Evolutionary conservation across 2,113 vertebrate species (phyloP).

Genomic region (Silurus meridionalis): DNA sequence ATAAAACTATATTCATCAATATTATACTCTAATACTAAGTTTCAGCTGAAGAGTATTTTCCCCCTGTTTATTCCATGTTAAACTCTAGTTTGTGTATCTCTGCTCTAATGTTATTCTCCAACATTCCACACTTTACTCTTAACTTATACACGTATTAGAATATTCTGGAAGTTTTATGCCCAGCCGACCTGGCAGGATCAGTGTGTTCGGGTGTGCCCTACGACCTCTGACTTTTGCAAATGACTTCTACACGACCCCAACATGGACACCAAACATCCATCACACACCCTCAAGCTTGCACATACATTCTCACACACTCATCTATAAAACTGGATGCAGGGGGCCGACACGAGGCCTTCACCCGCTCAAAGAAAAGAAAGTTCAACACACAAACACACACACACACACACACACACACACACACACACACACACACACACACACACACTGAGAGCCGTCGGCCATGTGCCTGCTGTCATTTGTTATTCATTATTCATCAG

Average conservation of each 20-base stretch:
- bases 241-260: constrained; percentile 68
- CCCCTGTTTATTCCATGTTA: too few species aligned
- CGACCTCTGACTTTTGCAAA: constrained; percentile 57
- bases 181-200: neutral
- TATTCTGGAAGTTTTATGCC: neutral
- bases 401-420: constrained; percentile 61
- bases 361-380: constrained; percentile 59
- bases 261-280: constrained; percentile 65
- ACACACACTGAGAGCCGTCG: constrained; percentile 54
- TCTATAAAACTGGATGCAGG: constrained; percentile 34
- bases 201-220: constrained; percentile 36
- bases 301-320: constrained; percentile 46
- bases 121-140: too few species aligned
- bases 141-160: too few species aligned
- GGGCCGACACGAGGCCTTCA: constrained; percentile 37
- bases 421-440: constrained; percentile 59
- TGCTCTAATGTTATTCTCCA: too few species aligned
- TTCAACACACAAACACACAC: constrained; percentile 54
- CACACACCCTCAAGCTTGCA: constrained; percentile 67
- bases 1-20: too few species aligned
- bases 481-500: constrained; percentile 78
- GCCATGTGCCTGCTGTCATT: constrained; percentile 70
- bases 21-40: neutral
- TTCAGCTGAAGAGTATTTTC: too few species aligned
- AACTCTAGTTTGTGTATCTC: too few species aligned